phyloP scores from a whole-genome alignment of 2,113 vertebrate genomes.

The Phoenicopterus ruber region DNA sequence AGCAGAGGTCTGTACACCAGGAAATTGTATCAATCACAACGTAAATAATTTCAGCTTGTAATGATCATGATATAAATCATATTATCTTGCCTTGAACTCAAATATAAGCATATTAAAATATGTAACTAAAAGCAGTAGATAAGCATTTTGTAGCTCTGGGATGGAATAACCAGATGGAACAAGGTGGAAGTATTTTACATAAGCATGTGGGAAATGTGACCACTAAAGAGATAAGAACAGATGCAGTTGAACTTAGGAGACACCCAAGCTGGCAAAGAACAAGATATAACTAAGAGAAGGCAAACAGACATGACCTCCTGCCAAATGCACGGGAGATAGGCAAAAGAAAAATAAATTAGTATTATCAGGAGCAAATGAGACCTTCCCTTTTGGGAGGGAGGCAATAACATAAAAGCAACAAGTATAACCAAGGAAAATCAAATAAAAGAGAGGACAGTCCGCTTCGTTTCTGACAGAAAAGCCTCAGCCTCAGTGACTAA shows the following conservation, averaged over 20 bases:
- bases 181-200: not conserved
- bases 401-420: not conserved
- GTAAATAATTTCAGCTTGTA: not conserved
- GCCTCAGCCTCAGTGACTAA: not conserved
- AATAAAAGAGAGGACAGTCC: not conserved
- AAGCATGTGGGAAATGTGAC: not conserved
- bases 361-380: not conserved
- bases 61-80: rapidly evolving
- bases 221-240: not conserved
- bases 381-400: not conserved
- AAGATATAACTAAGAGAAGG: not conserved
- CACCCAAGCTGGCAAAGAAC: not conserved
- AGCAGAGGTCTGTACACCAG: not conserved
- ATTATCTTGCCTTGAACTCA: not conserved
- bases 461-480: not conserved
- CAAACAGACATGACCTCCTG: not conserved
- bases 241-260: not conserved
- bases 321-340: not conserved
- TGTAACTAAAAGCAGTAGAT: not conserved
- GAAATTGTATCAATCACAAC: not conserved
- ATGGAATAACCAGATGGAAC: not conserved
- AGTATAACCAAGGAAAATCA: not conserved
- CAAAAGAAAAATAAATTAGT: not conserved
- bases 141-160: not conserved
- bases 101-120: not conserved